Evolutionary conservation across 2,113 vertebrate genomes (phyloP), one percentile per base, ranked within the genome.

Genomic region (Ciconia stormi): DNA sequence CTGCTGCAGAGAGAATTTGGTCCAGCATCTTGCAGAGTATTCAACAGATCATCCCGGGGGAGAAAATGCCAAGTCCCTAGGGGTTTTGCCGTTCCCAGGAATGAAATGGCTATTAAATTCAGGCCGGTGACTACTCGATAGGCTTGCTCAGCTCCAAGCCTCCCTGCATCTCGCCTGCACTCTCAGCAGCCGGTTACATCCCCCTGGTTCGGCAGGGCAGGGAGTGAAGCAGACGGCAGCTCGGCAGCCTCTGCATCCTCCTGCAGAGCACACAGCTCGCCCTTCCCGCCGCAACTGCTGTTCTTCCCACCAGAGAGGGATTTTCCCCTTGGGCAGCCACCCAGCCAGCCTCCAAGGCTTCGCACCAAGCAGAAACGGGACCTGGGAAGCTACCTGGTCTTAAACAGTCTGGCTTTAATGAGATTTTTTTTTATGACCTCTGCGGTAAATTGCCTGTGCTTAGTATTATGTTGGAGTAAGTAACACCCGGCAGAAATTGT

Each of bases 361-460:
- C 6, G 4, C 49, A 65, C 66, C 46, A 5, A 69, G 49, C 56
- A 91, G 73, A 44, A 78, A 23, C 2, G 0, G 77, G 85, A 88
- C 67, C 92, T 74, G 92, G 67, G 82, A 90, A 90, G 87, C 61
- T 69, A 95, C 91, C 66, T 91, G 91, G 36, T 79, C 70, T 95
- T 89, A 93, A 91, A 95, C 4, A 3, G 62, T 73, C 73, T 56
- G 69, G 63, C 61, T 91, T 97, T 96, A 97, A 92, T 97, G 92
- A 93, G 93, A 26, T 14, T 8, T 91, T 92, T 82, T 79, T 94
- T 96, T 49, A 92, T 94, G 81, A 95, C 87, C 84, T 82, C 89
- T 73, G 78, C 46, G 15, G 91, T 93, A 91, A 97, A 95, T 95
- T 97, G 93, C 87, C 84, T 79, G 83, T 17, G 70, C 92, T 91